Percentiles rank a stretch among this genome's conserved stretches.
These are phyloP conservation scores for Microctonus hyperodae DNA, from an alignment of 2,888 invertebrate genomes.

Conservation along the genomic window DNA sequence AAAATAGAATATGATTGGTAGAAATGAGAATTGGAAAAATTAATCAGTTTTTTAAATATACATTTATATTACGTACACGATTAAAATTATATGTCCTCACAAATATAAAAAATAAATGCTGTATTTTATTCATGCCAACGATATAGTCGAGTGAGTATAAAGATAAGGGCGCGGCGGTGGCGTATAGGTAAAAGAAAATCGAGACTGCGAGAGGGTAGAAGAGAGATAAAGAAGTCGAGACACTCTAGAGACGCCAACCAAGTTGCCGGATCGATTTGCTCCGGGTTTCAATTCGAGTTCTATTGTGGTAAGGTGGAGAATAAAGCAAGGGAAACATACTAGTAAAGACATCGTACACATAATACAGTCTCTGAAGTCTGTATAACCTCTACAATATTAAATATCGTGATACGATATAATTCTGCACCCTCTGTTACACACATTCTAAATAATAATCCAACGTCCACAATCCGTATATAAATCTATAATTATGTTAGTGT, in stretches of 20 bases:
- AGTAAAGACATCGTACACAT: too few species aligned
- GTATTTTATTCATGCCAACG: not conserved
- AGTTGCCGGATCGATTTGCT: not conserved
- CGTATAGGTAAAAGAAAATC: too few species aligned
- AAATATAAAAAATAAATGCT: too few species aligned
- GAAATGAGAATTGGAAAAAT: too few species aligned
- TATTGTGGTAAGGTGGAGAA: not conserved
- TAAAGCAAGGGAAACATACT: not conserved
- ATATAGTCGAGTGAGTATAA: not conserved
- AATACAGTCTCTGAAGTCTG: too few species aligned
- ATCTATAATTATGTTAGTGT: not conserved
- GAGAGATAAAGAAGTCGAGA: conserved; percentile 38
- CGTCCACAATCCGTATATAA: not conserved
- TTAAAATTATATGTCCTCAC: too few species aligned
- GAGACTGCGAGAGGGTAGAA: not conserved
- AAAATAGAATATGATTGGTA: too few species aligned
- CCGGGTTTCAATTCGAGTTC: not conserved
- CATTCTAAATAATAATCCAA: too few species aligned
- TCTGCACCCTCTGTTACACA: not conserved
- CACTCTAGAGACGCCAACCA: conserved; percentile 45
- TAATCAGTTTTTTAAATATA: too few species aligned
- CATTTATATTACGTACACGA: too few species aligned
- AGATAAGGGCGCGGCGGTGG: not conserved
- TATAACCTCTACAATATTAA: too few species aligned
- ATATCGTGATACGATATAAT: too few species aligned